Base-by-base conservation (phyloP, 2,113 vertebrate genomes). In the Anseranas semipalmata region DNA sequence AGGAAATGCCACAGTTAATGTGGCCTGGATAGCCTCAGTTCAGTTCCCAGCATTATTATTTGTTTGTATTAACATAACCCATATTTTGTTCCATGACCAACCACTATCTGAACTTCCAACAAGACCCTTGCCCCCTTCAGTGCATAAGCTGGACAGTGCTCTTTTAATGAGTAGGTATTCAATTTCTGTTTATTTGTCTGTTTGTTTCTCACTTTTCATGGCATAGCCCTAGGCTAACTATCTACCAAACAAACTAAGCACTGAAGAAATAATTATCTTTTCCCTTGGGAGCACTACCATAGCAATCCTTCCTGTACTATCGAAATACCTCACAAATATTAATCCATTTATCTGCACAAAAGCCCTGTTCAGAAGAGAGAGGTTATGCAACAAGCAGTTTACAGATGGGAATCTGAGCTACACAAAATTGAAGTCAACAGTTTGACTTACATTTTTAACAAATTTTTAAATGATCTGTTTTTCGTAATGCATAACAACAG, bases 401-500 rank as follows among this genome's bases (percentile, higher is more conserved):
- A 84, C 28, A 74, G 48, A 58, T 19, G 39, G 48, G 53, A 85
- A 73, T 91, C 45, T 32, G 48, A 85, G 41, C 32, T n/a, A 83
- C 37, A 15, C 5, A 62, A 43, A 35, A 18, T 85, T 90, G 62
- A 79, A 88, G 21, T 45, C 45, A 73, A 83, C 39, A 88, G 27
- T 45, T 53, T 60, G 20, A 65, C 10, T 48, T 89, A 72, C 65
- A 72, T 94, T 92, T 90, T 71, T 62, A 33, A 73, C 55, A 66
- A 32, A 83, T 88, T 87, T 82, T 93, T 19, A 41, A 70, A 80
- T 58, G 15, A 83, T 19, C 8, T 68, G 2, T 2, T 92, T 85
- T 94, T 74, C 18, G 12, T 45, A 72, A 83, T 2, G 2, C 0
- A 0, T 43, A 90, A 72, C 8, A 75, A 75, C 1, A 0, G 0